Evolutionary conservation across 2,888 invertebrate species (phyloP).

Genomic region (Conomelus anceps): DNA sequence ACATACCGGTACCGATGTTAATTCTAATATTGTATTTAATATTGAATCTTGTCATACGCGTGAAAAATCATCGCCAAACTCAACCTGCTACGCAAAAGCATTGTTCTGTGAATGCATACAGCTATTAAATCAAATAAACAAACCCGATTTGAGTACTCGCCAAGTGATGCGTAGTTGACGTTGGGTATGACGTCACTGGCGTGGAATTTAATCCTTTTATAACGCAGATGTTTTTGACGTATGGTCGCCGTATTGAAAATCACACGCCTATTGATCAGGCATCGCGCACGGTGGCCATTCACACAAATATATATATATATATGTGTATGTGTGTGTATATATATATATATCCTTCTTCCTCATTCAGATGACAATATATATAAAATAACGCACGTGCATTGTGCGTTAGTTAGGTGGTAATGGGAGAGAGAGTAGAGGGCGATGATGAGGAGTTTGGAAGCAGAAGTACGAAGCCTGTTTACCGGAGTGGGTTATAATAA

Average conservation of each 20-base stretch:
- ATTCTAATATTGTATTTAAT: too few relatives aligned
- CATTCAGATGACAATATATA: neutral
- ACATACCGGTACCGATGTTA: too few relatives aligned
- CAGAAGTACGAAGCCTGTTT: neutral
- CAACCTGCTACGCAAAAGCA: neutral
- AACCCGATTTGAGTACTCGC: neutral
- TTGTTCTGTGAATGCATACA: neutral
- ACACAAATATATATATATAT: neutral
- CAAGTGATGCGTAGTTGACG: neutral
- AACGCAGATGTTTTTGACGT: neutral
- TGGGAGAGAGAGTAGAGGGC: neutral
- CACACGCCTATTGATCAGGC: neutral
- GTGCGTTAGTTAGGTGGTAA: neutral
- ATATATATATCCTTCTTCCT: neutral
- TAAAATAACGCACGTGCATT: neutral
- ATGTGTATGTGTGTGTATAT: neutral
- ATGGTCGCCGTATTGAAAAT: neutral
- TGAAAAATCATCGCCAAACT: neutral
- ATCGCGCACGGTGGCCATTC: neutral
- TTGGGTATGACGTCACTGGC: neutral
- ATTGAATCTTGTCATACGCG: neutral
- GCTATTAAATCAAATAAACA: neutral
- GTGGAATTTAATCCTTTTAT: neutral
- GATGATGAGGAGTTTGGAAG: neutral
- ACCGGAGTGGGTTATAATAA: neutral